Evolutionary conservation across 2,888 invertebrate species (phyloP), one percentile per base, ranked within the genome.

Genomic region (Odontocerum albicorne): DNA sequence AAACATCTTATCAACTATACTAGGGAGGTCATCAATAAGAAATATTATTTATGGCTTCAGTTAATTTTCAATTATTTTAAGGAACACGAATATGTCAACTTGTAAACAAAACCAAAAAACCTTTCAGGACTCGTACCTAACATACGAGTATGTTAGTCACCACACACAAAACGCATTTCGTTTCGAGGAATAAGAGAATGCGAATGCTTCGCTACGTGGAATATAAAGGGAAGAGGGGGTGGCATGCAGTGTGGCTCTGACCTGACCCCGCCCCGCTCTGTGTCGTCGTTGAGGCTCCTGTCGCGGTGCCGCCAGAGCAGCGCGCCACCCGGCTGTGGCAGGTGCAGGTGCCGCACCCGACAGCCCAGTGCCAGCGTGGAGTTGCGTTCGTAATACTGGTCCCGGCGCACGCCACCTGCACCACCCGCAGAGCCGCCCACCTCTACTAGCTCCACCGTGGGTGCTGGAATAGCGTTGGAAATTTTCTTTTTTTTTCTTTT

Each of bases 341-440:
- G 10, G 20, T 76, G 73, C 65, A 77, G 72, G 64, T 76, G 74
- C 16, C 75, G 72, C 50, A 79, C 78, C 50, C 75, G 70, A 66
- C 80, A 81, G 42, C 74, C 68, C 56, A 81, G 69, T 62, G 78
- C 76, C 59, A 81, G 77, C 47, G 79, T 79, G 62, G 76, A 77
- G 62, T 79, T 80, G 13, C 77, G 74, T 61, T 79, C 78, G 66
- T 78, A 78, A 64, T 76, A 76, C 62, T 77, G 76, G 67, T 78
- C 77, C 19, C 42, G 33, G 17, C 36, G 43, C n/a, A 36, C 36
- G 19, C 77, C 78, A 63, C 74, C 71, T 49, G 72, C 73, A 3
- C 42, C 19, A 65, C n/a, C n/a, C n/a, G n/a, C n/a, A n/a, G n/a
- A n/a, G 8, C 33, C 45, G 13, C 32, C 45, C 45, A 45, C n/a